Percentiles rank a stretch among this genome's conserved stretches.
Evolutionary conservation across 2,113 vertebrate species (phyloP).

Genomic region (Corythornis madagascariensis): DNA sequence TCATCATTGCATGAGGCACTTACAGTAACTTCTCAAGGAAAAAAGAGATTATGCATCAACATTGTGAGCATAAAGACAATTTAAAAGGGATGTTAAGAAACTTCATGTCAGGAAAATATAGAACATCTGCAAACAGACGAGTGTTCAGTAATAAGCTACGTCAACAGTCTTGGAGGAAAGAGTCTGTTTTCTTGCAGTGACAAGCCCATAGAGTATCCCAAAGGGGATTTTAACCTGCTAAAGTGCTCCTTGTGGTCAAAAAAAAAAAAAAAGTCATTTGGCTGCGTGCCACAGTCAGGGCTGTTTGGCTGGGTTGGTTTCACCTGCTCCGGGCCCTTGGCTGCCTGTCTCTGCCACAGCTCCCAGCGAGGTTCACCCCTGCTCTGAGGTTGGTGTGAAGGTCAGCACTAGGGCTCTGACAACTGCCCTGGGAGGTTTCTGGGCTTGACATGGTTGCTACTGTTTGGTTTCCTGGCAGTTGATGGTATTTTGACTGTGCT

Average conservation of each 20-base stretch:
- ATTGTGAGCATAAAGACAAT: constrained; percentile 71
- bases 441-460: not conserved
- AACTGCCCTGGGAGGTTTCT: not conserved
- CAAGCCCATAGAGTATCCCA: not conserved
- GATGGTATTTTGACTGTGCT: not conserved
- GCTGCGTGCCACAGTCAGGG: accelerated
- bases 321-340: not conserved
- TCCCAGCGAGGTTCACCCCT: not conserved
- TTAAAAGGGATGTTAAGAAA: constrained; percentile 74
- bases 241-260: constrained; percentile 16
- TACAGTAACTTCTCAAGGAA: constrained; percentile 64
- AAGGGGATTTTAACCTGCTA: not conserved
- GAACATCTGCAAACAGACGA: constrained; percentile 64
- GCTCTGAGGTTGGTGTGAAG: not conserved
- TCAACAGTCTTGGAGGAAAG: constrained; percentile 19
- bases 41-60: constrained; percentile 68
- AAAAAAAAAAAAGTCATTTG: not conserved
- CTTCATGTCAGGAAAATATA: constrained; percentile 72
- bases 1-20: constrained; percentile 61
- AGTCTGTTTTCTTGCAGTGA: constrained; percentile 24
- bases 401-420: not conserved
- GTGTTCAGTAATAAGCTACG: constrained; percentile 47
- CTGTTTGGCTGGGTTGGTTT: not conserved
- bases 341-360: not conserved
- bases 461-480: not conserved